Conservation (phyloP, 2,888 invertebrate species). For the Hypena proboscidalis region DNA sequence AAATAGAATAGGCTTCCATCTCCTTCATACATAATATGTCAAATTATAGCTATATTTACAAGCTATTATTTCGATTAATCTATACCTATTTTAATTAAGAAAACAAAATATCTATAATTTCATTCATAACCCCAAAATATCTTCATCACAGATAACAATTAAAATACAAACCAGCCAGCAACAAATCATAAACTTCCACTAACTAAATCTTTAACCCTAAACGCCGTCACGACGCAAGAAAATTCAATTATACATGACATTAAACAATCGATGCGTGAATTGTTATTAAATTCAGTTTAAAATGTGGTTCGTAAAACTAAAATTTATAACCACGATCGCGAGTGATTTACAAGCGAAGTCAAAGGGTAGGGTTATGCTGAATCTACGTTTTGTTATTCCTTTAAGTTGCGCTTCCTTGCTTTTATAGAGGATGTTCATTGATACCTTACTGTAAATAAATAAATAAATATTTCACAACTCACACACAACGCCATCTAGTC, state of each 20-base stretch:
- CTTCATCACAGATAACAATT: neutral
- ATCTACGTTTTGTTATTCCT: conserved; percentile 60
- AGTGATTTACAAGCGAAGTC: conserved; percentile 66
- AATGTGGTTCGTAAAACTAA: conserved; percentile 77
- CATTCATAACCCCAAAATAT: neutral
- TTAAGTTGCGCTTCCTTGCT: conserved; percentile 45
- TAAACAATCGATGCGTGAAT: conserved; percentile 81
- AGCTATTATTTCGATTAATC: too few relatives aligned
- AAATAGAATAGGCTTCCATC: too few relatives aligned
- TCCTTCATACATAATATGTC: too few relatives aligned
- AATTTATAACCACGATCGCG: conserved; percentile 64
- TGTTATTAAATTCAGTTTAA: conserved; percentile 82
- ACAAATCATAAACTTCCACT: conserved; percentile 28
- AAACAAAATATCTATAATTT: neutral
- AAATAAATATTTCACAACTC: too few relatives aligned
- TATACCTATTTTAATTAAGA: too few relatives aligned
- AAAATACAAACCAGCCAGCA: neutral
- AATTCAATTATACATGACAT: conserved; percentile 78
- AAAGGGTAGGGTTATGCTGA: conserved; percentile 66
- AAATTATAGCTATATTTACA: too few relatives aligned
- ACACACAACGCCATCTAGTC: too few relatives aligned
- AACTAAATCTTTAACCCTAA: conserved; percentile 65
- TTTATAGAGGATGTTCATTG: conserved; percentile 37
- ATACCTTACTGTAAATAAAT: too few relatives aligned
- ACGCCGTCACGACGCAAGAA: conserved; percentile 53